phyloP scores from a whole-genome alignment of 2,797 vertebrate genomes.

The Sebastes itinus region DNA sequence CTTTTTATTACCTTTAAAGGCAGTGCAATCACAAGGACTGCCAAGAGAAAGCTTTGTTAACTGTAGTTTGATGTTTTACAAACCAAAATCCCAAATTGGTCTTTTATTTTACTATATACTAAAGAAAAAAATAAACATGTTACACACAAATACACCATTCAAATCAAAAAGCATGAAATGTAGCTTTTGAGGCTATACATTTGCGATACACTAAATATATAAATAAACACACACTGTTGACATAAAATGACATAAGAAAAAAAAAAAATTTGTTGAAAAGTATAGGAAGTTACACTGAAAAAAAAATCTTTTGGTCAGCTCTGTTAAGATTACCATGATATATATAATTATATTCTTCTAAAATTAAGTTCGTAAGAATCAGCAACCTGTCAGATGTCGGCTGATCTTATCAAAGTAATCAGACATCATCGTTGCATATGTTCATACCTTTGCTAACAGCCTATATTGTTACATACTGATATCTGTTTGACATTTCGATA shows the following conservation, averaged over 20 bases:
- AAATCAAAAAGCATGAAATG: not conserved
- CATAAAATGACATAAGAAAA: not conserved
- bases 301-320: not conserved
- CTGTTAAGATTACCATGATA: not conserved
- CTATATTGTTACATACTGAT: not conserved
- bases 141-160: not conserved
- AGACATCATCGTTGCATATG: not conserved
- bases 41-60: not conserved
- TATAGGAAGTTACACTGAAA: not conserved
- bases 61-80: not conserved
- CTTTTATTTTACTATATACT: not conserved
- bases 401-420: conserved; percentile 8
- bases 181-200: not conserved
- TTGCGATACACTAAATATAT: not conserved
- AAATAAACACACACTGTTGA: not conserved
- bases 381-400: not conserved
- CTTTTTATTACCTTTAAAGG: not conserved
- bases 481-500: conserved; percentile 25
- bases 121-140: not conserved
- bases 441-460: not conserved
- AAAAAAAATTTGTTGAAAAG: not conserved
- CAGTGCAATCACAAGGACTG: not conserved
- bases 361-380: not conserved
- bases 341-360: not conserved
- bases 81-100: not conserved